A percentile compares a stretch with the other conserved stretches of the same genome.
phyloP scores from a whole-genome alignment of 1,140 invertebrate species.

The Solen grandis region DNA sequence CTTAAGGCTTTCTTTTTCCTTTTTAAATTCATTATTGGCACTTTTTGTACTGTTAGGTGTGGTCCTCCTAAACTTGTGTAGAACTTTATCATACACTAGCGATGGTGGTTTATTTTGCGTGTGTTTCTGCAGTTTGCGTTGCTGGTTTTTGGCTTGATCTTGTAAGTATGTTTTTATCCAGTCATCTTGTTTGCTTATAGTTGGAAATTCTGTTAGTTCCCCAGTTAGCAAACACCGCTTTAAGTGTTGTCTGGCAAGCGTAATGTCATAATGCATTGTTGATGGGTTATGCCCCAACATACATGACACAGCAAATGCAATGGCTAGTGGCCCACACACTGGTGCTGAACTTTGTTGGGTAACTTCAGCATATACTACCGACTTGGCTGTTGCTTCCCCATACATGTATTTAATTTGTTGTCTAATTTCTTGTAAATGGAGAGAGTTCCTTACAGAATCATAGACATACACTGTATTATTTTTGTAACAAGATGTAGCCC shows the following conservation, averaged over 20 bases:
- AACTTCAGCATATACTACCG: constrained; percentile 1
- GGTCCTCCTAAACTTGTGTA: too few species aligned
- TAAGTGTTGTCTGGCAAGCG: background rate
- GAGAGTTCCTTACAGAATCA: background rate
- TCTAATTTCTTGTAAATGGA: background rate
- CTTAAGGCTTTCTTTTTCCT: too few species aligned
- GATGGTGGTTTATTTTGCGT: background rate
- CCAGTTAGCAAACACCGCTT: too few species aligned
- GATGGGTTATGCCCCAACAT: background rate
- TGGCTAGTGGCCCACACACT: constrained; percentile 1
- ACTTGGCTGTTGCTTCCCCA: background rate
- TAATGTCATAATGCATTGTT: background rate
- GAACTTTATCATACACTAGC: too few species aligned
- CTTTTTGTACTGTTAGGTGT: background rate
- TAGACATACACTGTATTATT: constrained; percentile 4
- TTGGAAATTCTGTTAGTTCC: constrained; percentile 11
- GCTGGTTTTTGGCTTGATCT: background rate
- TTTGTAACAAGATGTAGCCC: too few species aligned
- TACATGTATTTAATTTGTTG: constrained; percentile 2
- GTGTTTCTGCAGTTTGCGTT: background rate
- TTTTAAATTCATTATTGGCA: too few species aligned
- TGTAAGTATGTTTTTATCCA: background rate
- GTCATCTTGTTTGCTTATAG: background rate
- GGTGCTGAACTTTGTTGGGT: background rate
- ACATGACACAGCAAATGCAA: constrained; percentile 15